Conservation (phyloP, 1,140 invertebrate species). For the Atopsyche davidsoni region DNA sequence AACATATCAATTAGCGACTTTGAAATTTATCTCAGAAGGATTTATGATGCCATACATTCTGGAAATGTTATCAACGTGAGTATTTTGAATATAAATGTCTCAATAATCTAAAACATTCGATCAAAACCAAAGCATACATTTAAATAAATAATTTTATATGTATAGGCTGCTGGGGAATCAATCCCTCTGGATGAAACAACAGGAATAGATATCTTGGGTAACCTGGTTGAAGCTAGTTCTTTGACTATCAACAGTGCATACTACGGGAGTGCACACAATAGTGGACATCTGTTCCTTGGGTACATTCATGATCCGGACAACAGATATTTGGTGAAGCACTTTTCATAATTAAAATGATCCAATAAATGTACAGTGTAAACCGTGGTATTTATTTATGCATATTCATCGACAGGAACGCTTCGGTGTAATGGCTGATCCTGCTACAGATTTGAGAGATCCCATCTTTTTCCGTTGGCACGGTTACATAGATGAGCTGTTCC, state of each 20-base stretch:
- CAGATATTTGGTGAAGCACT: slow-evolving; percentile 53
- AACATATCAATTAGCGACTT: slow-evolving; percentile 57
- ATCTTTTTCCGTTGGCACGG: slow-evolving; percentile 81
- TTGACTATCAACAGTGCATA: slow-evolving; percentile 60
- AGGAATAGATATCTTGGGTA: slow-evolving; percentile 75
- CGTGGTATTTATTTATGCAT: not conserved
- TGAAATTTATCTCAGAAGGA: slow-evolving; percentile 60
- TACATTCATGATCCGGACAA: slow-evolving; percentile 68
- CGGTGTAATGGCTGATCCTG: slow-evolving; percentile 60
- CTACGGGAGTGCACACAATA: slow-evolving; percentile 71
- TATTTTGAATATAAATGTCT: slow-evolving; percentile 12
- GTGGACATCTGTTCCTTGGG: slow-evolving; percentile 58
- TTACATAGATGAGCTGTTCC: slow-evolving; percentile 73
- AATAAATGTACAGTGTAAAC: not conserved
- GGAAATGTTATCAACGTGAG: slow-evolving; percentile 42
- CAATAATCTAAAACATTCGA: not conserved
- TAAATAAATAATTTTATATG: not conserved
- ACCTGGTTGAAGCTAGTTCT: slow-evolving; percentile 70
- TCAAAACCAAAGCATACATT: slow-evolving; percentile 46
- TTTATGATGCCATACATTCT: slow-evolving; percentile 63
- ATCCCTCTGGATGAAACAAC: slow-evolving; percentile 54
- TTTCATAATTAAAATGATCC: slow-evolving; percentile 2
- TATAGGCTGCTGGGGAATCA: slow-evolving; percentile 37
- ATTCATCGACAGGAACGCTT: slow-evolving; percentile 40
- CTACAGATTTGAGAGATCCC: slow-evolving; percentile 75